A percentile compares a stretch with the other conserved stretches of the same genome.
Evolutionary conservation across 2,113 vertebrate genomes (phyloP).

Genomic region (Leucoraja erinaceus): DNA sequence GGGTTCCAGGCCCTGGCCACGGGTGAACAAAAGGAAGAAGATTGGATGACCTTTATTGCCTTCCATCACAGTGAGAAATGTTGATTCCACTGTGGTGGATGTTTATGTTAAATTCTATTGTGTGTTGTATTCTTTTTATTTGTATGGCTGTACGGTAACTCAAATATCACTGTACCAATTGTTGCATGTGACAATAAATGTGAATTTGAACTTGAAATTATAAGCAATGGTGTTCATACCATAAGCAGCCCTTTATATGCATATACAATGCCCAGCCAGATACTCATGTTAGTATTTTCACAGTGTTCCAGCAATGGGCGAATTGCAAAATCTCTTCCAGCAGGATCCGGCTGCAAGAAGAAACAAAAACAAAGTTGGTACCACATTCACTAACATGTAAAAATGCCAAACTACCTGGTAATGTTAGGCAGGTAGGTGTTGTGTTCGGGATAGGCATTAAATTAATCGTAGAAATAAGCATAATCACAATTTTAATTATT

Average conservation of each 20-base stretch:
- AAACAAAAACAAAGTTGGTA: not conserved
- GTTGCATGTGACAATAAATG: too few relatives aligned
- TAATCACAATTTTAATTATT: not conserved
- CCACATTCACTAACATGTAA: not conserved
- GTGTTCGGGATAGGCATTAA: not conserved
- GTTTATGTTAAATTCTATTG: too few relatives aligned
- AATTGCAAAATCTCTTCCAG: conserved; percentile 91
- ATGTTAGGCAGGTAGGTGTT: not conserved
- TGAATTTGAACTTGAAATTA: not conserved
- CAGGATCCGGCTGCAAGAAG: conserved; percentile 78
- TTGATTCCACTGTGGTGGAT: too few relatives aligned
- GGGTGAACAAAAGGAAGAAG: too few relatives aligned
- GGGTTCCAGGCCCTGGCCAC: too few relatives aligned
- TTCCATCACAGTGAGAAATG: too few relatives aligned
- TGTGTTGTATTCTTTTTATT: too few relatives aligned
- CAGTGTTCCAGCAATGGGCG: conserved; percentile 96
- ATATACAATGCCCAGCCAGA: conserved; percentile 98
- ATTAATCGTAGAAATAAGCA: not conserved
- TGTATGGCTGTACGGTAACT: too few relatives aligned
- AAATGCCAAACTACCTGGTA: not conserved
- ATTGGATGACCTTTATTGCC: too few relatives aligned
- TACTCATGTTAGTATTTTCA: conserved; percentile 97
- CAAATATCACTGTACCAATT: too few relatives aligned
- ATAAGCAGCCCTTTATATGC: conserved; percentile 98
- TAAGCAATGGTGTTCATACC: conserved; percentile 60